Evolutionary conservation across 2,888 invertebrate species (phyloP), one percentile per base, ranked within the genome.

Genomic region (Drosophila aldrichi): DNA sequence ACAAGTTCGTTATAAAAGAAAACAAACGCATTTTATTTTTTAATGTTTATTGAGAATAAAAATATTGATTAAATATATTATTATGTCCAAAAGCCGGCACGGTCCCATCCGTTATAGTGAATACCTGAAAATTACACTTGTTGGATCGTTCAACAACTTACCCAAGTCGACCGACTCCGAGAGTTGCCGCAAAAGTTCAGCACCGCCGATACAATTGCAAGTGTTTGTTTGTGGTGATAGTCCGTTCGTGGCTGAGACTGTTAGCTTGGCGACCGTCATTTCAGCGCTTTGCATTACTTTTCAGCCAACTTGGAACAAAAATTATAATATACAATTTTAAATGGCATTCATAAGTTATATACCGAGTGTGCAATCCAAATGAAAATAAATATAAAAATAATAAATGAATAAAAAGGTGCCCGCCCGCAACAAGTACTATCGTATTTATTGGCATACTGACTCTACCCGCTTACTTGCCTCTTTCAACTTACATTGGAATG

Each of bases 221-320:
- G 54, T 36, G 62, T 22, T 20, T n/a, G 54, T 32, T 20, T n/a
- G 54, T 32, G 63, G 22, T 20, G 54, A 49, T 46, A 49, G 43
- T 61, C 78, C 77, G 55, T 38, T 70, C 46, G 54, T 79, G 82
- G 72, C 88, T 87, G 79, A 71, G 74, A n/a, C n/a, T 29, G 18
- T 55, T 71, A 69, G 82, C 78, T 71, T 71, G 77, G 74, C 77
- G 75, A 69, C 74, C 66, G 77, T 78, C 83, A 62, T 71, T 84
- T 74, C 60, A 84, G 81, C 82, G 86, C 76, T 75, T 78, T 81
- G 87, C 76, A 71, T 77, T 73, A 79, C 81, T 80, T 76, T 75
- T 84, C 66, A 88, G 90, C 87, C 88, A 83, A 82, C 90, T 90
- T 89, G 90, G 79, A 90, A 90, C 90, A 84, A 72, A 90, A 90